Percentiles rank a stretch among this genome's conserved stretches.
Conservation (phyloP, 2,888 invertebrate species). For the Hydroisotoma schaefferi region DNA sequence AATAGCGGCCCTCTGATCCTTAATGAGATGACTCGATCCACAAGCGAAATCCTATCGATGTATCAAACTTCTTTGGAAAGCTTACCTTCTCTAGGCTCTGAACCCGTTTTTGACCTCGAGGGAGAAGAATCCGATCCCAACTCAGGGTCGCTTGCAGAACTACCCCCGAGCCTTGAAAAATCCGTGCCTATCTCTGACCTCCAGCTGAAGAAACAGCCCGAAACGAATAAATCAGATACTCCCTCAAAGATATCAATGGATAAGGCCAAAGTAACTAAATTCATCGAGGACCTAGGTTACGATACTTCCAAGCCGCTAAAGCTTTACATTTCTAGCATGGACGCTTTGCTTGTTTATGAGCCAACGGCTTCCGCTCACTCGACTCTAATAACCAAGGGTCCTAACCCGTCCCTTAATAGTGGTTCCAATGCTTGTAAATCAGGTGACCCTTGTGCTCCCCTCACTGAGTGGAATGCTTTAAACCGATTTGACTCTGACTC, state of each 20-base stretch:
- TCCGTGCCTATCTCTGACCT: not conserved
- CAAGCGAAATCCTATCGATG: slow-evolving; percentile 46
- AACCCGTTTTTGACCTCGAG: slow-evolving; percentile 30
- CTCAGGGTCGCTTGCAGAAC: slow-evolving; percentile 13
- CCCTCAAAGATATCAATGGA: not conserved
- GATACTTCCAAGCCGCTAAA: slow-evolving; percentile 39
- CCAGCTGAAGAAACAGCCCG: not conserved
- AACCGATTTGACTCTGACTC: slow-evolving; percentile 8
- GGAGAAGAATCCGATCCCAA: slow-evolving; percentile 14
- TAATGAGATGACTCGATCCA: slow-evolving; percentile 33
- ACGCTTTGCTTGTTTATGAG: slow-evolving; percentile 48
- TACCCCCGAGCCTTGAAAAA: not conserved
- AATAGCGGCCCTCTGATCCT: not conserved
- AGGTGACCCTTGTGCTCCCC: not conserved
- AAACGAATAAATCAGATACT: not conserved
- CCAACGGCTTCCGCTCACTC: slow-evolving; percentile 18
- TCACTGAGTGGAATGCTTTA: not conserved
- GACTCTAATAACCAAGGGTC: slow-evolving; percentile 7
- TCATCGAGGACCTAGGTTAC: slow-evolving; percentile 43
- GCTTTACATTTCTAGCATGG: slow-evolving; percentile 47
- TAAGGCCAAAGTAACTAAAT: slow-evolving; percentile 22
- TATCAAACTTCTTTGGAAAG: slow-evolving; percentile 45
- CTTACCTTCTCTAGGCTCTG: slow-evolving; percentile 44
- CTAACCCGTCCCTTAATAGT: not conserved
- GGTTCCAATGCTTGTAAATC: not conserved